A percentile compares a stretch with the other conserved stretches of the same genome.
Evolutionary conservation across 2,113 vertebrate genomes (phyloP).

Genomic region (Physeter macrocephalus): DNA sequence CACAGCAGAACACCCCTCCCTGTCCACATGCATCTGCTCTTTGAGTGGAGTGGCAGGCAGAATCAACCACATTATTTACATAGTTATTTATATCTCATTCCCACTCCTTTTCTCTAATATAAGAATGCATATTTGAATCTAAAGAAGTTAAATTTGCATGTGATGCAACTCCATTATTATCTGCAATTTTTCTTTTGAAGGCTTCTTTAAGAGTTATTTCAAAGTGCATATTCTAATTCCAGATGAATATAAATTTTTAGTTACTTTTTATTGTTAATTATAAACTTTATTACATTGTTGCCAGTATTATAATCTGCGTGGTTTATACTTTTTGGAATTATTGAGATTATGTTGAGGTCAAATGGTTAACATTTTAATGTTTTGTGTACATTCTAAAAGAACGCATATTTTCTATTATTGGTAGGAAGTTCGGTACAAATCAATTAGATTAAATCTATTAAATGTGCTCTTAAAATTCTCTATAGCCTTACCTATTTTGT

Average conservation of each 20-base stretch:
- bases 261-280: not conserved
- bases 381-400: not conserved
- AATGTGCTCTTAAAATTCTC: not conserved
- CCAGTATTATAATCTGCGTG: not conserved
- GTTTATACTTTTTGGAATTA: not conserved
- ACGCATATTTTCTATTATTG: not conserved
- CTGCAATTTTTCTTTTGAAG: not conserved
- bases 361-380: not conserved
- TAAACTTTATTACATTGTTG: not conserved
- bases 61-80: conserved; percentile 7
- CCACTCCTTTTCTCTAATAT: not conserved
- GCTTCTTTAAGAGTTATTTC: conserved; percentile 15
- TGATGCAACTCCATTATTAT: not conserved
- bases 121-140: conserved; percentile 19
- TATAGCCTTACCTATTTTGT: not conserved
- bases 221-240: not conserved
- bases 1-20: not conserved
- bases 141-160: not conserved
- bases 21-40: not conserved
- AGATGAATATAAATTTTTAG: conserved; percentile 5
- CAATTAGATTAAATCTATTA: not conserved
- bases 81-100: conserved; percentile 40
- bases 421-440: not conserved
- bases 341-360: not conserved
- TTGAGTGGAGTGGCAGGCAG: not conserved